These are phyloP conservation scores for Setophaga coronata DNA, from an alignment of 2,113 vertebrate genomes.

Conservation along the genomic window DNA sequence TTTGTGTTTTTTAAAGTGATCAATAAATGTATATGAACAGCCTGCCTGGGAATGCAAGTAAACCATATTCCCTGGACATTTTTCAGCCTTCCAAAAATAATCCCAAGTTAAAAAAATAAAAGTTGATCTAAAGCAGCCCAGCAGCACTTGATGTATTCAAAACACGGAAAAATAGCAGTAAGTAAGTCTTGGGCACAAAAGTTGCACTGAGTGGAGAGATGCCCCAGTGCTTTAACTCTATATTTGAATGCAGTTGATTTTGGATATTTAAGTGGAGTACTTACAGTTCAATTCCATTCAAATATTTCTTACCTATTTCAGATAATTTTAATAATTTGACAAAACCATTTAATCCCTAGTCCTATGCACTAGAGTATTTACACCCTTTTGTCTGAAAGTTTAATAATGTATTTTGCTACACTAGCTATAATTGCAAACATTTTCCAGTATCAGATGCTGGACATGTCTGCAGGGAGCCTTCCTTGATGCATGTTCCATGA, in stretches of 20 bases:
- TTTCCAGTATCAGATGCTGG: not conserved
- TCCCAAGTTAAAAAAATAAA: not conserved
- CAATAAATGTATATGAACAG: not conserved
- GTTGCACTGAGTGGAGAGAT: too few relatives aligned
- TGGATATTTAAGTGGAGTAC: not conserved
- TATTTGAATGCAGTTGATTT: not conserved
- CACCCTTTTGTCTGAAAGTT: not conserved
- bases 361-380: not conserved
- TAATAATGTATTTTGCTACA: not conserved
- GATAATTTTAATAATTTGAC: not conserved
- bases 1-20: not conserved
- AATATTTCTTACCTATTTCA: not conserved
- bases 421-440: not conserved
- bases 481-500: not conserved
- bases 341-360: not conserved
- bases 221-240: rapidly evolving
- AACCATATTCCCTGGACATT: not conserved
- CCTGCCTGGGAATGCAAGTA: not conserved
- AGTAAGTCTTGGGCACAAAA: not conserved
- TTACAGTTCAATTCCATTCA: not conserved
- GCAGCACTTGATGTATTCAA: not conserved
- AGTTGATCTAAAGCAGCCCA: not conserved
- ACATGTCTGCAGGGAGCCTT: not conserved
- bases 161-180: not conserved
- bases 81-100: constrained; percentile 5